Percentiles rank a stretch among this genome's conserved stretches.
phyloP scores from a whole-genome alignment of 2,888 invertebrate genomes.

The Sepioteuthis lessoniana region DNA sequence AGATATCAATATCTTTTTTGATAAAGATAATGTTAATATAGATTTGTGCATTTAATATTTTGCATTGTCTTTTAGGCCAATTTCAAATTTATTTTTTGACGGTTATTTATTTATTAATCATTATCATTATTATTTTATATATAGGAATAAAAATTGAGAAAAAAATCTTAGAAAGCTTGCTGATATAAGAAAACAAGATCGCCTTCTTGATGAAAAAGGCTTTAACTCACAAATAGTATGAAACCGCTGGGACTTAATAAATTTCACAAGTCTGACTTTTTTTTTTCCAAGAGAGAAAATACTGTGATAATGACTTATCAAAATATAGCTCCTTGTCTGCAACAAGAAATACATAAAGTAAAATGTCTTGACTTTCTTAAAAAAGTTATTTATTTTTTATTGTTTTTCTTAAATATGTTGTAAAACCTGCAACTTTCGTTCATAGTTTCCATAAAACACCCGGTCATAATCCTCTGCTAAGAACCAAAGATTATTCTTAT shows the following conservation, averaged over 20 bases:
- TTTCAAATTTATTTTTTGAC: not conserved
- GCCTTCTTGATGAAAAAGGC: not conserved
- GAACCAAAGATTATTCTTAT: not conserved
- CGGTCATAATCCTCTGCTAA: too few relatives aligned
- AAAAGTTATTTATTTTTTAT: not conserved
- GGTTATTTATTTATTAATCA: not conserved
- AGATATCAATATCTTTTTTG: not conserved
- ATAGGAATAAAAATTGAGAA: not conserved
- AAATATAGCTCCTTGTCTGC: not conserved
- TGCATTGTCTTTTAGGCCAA: slow-evolving; percentile 14
- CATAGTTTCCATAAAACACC: not conserved
- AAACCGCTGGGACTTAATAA: not conserved
- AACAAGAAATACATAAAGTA: not conserved
- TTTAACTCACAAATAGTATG: not conserved
- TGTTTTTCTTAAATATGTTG: not conserved
- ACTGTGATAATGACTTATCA: not conserved
- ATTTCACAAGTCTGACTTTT: not conserved
- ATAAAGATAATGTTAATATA: not conserved
- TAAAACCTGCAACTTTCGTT: slow-evolving; percentile 33
- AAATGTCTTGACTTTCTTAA: too few relatives aligned
- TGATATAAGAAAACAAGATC: not conserved
- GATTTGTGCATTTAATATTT: not conserved
- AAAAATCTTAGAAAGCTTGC: not conserved
- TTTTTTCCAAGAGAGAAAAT: slow-evolving; percentile 1
- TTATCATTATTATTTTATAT: too few relatives aligned